Base-by-base conservation (phyloP, 2,888 invertebrate genomes). In the Fragum whitleyi region DNA sequence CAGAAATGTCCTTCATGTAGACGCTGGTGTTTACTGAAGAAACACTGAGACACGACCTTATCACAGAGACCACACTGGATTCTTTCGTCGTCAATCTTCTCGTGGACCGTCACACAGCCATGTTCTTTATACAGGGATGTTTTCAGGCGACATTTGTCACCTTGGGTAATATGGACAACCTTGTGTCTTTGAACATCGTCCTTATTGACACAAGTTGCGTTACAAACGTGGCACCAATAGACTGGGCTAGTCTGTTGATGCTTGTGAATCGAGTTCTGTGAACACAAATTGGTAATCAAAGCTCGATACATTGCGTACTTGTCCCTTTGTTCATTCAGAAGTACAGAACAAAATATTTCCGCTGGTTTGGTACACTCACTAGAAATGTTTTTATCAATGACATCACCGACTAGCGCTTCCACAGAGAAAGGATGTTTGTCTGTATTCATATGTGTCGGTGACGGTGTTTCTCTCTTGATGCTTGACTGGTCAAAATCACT, bases 181-280 rank as follows among this genome's bases (percentile, higher is more conserved):
- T n/a, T n/a, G n/a, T n/a, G n/a, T n/a, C n/a, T n/a, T n/a, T n/a
- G n/a, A n/a, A n/a, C n/a, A n/a, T 71, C 62, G 65, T 53, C 32
- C n/a, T 32, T 70, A 65, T 80, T 75, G 9, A 59, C 29, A 57
- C 85, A 85, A 19, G 77, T 23, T 1, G 65, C 72, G 61, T 82
- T 75, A 71, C 85, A 85, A 26, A 71, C 78, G 73, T 85, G 81
- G 42, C 85, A 85, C 85, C 85, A 85, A 71, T 61, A 85, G 6
- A 68, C 53, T 5, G 65, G n/a, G 16, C 23, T 65, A 2, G 23
- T 5, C 36, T 39, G 16, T 21, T 21, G n/a, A 29, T 11, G 11
- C 0, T 19, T 26, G 5, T n/a, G n/a, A 23, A 23, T 11, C 9
- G 6, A 6, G 14, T 39, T 39, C 39, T 39, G 6, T 6, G 42